Conservation (phyloP, 30 jellyfish, hydroid and myxozoan genomes). For the Aurelia coerulea region DNA sequence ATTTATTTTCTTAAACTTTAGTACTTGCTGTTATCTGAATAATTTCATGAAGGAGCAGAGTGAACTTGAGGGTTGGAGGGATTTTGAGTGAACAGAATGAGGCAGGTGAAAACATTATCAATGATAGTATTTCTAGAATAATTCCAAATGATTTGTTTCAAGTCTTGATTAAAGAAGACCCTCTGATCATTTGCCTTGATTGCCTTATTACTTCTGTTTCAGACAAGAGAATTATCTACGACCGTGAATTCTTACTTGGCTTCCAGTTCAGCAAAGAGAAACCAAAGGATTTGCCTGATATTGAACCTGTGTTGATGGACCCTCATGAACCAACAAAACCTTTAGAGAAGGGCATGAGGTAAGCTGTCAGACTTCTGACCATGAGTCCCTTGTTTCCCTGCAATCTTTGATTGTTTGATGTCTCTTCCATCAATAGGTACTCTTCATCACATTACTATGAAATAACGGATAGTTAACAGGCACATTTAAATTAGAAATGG, state of each 20-base stretch:
- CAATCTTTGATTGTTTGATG: no score
- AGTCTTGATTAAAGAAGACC: no score
- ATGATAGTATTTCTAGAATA: no score
- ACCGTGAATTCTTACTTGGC: conserved; percentile 86
- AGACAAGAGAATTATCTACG: conserved; percentile 64
- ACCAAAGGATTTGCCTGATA: conserved; percentile 91
- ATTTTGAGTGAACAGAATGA: no score
- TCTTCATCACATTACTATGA: no score
- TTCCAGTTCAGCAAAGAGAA: conserved; percentile 74
- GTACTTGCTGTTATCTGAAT: not conserved
- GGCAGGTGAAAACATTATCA: not conserved
- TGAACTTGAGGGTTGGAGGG: no score
- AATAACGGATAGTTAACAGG: no score
- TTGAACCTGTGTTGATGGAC: conserved; percentile 82
- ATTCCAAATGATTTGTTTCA: no score
- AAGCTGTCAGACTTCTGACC: not conserved
- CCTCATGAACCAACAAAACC: conserved; percentile 95
- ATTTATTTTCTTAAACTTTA: not conserved
- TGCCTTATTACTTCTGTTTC: not conserved
- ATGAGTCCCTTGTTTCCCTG: not conserved
- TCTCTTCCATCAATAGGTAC: no score
- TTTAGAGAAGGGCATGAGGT: conserved; percentile 77
- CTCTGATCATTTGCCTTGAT: no score
- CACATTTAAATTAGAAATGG: no score
- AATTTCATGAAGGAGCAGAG: no score